Conservation (phyloP, 2,797 vertebrate species). For the Danio tinwini region DNA sequence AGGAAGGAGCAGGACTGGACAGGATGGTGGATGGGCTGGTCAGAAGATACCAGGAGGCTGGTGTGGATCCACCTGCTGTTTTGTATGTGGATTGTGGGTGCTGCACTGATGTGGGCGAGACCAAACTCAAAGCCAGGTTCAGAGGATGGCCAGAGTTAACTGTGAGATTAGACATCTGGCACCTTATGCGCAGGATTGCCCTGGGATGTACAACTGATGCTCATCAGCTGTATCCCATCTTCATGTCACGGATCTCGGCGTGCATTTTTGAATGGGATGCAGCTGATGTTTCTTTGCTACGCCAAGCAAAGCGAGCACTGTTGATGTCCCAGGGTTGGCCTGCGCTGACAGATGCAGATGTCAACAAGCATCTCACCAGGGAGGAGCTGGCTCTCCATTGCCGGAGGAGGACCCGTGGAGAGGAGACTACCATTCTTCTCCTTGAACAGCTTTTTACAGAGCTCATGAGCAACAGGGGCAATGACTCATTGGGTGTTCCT, state of each 20-base stretch:
- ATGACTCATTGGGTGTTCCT: conserved; percentile 50
- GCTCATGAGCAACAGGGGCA: conserved; percentile 25
- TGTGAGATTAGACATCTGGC: conserved; percentile 43
- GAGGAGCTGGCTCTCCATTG: conserved; percentile 43
- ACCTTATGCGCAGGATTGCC: conserved; percentile 33
- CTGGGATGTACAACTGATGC: conserved; percentile 25
- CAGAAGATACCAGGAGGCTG: conserved; percentile 12
- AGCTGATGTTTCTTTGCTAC: conserved; percentile 7
- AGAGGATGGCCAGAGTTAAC: conserved; percentile 10
- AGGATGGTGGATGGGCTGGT: conserved; percentile 24
- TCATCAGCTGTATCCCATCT: conserved; percentile 24
- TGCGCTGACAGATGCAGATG: neutral
- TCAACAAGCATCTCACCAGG: conserved; percentile 11
- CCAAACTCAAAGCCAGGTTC: conserved; percentile 39
- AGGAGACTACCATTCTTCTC: conserved; percentile 20
- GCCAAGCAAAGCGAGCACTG: conserved; percentile 30
- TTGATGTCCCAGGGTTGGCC: conserved; percentile 16
- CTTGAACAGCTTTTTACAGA: conserved; percentile 13
- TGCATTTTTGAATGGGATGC: conserved; percentile 42
- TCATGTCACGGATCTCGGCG: conserved; percentile 11
- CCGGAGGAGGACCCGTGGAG: conserved; percentile 40
- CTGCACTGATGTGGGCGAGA: conserved; percentile 25
- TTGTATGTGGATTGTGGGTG: conserved; percentile 53
- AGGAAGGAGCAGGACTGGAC: conserved; percentile 39
- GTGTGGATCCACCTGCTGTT: conserved; percentile 8